Evolutionary conservation across 2,888 invertebrate species (phyloP).

Genomic region (Ceratothoa steindachneri): DNA sequence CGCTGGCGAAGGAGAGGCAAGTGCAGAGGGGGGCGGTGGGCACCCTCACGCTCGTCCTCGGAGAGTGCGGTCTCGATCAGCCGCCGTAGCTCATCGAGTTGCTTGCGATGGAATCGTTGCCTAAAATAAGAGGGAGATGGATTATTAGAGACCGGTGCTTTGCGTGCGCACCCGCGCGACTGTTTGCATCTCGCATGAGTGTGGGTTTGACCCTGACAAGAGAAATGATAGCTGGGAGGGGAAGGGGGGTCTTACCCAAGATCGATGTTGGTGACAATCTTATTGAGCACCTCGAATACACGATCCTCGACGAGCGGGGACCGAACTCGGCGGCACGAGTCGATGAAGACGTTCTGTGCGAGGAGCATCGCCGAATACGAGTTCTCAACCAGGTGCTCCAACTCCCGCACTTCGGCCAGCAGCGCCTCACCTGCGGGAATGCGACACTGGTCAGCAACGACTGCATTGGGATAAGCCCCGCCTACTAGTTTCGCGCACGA

Average conservation of each 20-base stretch:
- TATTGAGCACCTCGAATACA: conserved; percentile 62
- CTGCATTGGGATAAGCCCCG: no score
- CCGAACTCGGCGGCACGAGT: conserved; percentile 65
- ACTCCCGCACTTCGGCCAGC: conserved; percentile 59
- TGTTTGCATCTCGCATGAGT: not conserved
- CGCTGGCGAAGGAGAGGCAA: not conserved
- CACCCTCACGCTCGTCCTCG: not conserved
- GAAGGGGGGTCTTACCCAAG: conserved; percentile 37
- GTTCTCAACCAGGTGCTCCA: conserved; percentile 52
- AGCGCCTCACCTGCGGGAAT: conserved; percentile 17
- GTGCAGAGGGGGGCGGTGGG: not conserved
- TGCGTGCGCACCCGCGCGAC: not conserved
- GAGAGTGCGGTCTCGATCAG: not conserved
- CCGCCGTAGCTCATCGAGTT: conserved; percentile 21
- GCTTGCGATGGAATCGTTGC: conserved; percentile 31
- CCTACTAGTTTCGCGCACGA: no score
- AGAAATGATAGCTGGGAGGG: not conserved
- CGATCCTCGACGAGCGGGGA: conserved; percentile 60
- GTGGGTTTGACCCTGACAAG: no score
- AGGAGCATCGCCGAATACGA: conserved; percentile 54
- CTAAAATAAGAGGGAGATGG: conserved; percentile 3
- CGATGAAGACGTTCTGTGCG: conserved; percentile 63
- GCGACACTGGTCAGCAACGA: not conserved
- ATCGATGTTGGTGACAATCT: conserved; percentile 50
- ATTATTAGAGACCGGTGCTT: no score